Evolutionary conservation across 2,797 vertebrate genomes (phyloP).

Genomic region (Arctocebus calabarensis): DNA sequence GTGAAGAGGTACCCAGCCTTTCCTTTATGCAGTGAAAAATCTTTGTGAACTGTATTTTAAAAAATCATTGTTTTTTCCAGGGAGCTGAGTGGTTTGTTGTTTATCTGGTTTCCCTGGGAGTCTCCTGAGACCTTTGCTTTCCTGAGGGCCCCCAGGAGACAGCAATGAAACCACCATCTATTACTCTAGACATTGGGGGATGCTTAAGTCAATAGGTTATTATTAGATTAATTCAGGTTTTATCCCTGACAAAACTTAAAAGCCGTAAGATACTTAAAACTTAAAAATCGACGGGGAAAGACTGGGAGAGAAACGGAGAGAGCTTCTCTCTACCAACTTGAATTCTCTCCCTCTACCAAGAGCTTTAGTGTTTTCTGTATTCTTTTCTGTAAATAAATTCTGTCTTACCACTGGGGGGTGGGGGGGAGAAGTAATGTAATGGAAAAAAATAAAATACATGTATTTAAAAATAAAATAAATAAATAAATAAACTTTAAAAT

Average conservation of each 20-base stretch:
- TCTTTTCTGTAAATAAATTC: no score
- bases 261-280: background rate
- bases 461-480: no score
- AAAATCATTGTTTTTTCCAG: conserved; percentile 47
- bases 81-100: conserved; percentile 62
- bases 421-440: no score
- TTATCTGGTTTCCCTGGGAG: conserved; percentile 67
- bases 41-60: conserved; percentile 45
- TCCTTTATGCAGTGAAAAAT: conserved; percentile 34
- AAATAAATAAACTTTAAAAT: no score
- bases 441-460: no score
- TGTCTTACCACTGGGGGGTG: no score
- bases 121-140: conserved; percentile 75
- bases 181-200: conserved; percentile 58
- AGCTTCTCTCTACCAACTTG: no score
- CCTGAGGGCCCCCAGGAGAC: conserved; percentile 66
- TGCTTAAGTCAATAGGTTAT: conserved; percentile 69
- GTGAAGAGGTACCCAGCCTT: conserved; percentile 23
- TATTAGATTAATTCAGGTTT: conserved; percentile 75
- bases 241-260: conserved; percentile 62
- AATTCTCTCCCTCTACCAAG: no score
- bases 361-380: no score
- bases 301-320: no score
- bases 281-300: no score
- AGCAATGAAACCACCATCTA: conserved; percentile 68